Evolutionary conservation across 1,140 invertebrate species (phyloP).

Genomic region (Penaeus indicus): DNA sequence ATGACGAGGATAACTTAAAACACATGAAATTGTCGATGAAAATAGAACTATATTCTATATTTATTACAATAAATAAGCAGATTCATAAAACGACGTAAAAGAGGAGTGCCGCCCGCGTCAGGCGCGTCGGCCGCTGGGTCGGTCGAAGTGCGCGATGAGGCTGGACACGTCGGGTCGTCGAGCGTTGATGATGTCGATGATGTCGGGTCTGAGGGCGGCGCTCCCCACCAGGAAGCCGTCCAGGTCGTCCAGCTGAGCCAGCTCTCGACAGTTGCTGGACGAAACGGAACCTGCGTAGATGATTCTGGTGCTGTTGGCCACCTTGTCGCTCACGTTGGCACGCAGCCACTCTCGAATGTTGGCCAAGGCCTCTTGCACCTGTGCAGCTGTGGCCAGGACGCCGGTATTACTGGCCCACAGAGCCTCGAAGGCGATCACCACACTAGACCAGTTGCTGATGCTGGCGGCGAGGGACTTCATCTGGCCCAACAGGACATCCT

Average conservation of each 20-base stretch:
- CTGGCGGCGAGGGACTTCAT: conserved; percentile 77
- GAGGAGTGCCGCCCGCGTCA: too few species aligned
- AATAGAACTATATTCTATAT: too few species aligned
- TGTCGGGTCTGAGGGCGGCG: conserved; percentile 97
- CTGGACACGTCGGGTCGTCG: not conserved
- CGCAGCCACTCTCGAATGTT: conserved; percentile 87
- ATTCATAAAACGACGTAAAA: too few species aligned
- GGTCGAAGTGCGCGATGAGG: not conserved
- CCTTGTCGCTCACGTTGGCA: conserved; percentile 80
- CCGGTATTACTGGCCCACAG: conserved; percentile 77
- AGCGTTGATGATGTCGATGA: conserved; percentile 93
- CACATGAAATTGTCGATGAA: too few species aligned
- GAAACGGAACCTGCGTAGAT: conserved; percentile 99
- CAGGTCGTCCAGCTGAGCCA: conserved; percentile 92
- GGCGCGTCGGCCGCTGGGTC: too few species aligned
- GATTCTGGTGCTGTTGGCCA: conserved; percentile 86
- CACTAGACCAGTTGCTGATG: conserved; percentile 67
- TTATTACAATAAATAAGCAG: too few species aligned
- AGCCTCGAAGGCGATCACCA: conserved; percentile 50
- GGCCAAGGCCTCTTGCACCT: conserved; percentile 74
- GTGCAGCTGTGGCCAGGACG: conserved; percentile 90
- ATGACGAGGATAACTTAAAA: too few species aligned
- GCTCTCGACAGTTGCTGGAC: conserved; percentile 88
- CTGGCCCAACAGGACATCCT: conserved; percentile 34
- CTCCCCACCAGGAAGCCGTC: conserved; percentile 98